Evolutionary conservation across 2,888 invertebrate species (phyloP).

Genomic region (Monoplex corrugatus): DNA sequence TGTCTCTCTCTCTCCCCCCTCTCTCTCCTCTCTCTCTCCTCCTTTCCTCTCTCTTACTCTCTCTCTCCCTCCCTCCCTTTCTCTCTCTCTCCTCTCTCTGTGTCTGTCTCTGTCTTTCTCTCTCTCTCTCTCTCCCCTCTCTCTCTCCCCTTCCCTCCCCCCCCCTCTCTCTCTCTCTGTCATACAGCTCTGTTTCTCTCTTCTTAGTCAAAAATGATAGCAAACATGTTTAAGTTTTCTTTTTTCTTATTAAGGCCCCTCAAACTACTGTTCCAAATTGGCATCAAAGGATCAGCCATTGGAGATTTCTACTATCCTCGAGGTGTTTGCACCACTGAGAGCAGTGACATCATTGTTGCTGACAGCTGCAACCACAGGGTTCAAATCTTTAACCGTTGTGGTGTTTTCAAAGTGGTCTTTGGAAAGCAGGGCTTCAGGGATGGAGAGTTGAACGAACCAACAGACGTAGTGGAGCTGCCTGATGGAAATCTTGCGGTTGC

Average conservation of each 20-base stretch:
- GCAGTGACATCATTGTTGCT: conserved; percentile 73
- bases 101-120: too few species aligned
- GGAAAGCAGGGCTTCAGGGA: conserved; percentile 68
- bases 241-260: too few species aligned
- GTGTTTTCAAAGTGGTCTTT: conserved; percentile 69
- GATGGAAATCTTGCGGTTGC: conserved; percentile 76
- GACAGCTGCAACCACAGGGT: conserved; percentile 77
- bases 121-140: too few species aligned
- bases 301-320: conserved; percentile 77
- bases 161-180: too few species aligned
- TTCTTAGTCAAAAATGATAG: too few species aligned
- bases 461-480: conserved; percentile 72
- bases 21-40: background rate
- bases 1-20: background rate
- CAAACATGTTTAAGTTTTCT: too few species aligned
- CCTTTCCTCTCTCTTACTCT: background rate
- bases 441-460: conserved; percentile 76
- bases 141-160: too few species aligned
- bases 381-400: conserved; percentile 72
- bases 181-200: too few species aligned
- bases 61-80: background rate
- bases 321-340: conserved; percentile 69
- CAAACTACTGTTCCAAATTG: conserved; percentile 74
- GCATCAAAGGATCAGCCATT: conserved; percentile 65
- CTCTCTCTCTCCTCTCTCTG: too few species aligned